phyloP scores from a whole-genome alignment of 2,113 vertebrate genomes.

The Notarius lentiginosus region DNA sequence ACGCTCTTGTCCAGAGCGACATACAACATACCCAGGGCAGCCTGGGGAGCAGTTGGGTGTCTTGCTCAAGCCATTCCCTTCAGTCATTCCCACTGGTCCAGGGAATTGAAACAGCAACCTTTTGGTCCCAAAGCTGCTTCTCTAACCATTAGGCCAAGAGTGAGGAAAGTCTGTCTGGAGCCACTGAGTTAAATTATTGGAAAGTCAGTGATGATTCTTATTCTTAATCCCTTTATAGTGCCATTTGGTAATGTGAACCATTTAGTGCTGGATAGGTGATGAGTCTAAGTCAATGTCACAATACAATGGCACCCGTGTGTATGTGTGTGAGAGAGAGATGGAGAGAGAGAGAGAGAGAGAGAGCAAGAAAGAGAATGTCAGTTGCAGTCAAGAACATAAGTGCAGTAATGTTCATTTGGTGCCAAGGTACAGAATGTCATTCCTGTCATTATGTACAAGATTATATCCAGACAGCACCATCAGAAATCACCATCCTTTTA shows the following conservation, averaged over 20 bases:
- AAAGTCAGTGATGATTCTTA: not conserved
- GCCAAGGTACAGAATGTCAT: constrained; percentile 22
- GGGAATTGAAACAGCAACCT: no score
- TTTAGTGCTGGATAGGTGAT: not conserved
- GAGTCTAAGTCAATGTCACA: not conserved
- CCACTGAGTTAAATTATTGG: not conserved
- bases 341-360: no score
- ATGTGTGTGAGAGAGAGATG: not conserved
- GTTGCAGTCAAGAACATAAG: not conserved
- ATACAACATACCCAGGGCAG: no score
- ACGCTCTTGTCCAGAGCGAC: no score
- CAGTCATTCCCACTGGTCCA: no score
- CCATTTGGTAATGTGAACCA: not conserved
- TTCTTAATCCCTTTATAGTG: not conserved
- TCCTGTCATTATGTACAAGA: not conserved
- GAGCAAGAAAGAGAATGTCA: no score
- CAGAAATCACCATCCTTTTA: not conserved
- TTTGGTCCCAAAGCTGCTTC: no score
- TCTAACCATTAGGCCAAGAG: not conserved
- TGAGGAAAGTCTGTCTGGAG: not conserved
- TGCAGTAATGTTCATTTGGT: not conserved
- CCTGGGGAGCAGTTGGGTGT: no score
- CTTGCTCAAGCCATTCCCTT: no score
- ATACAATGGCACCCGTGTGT: not conserved
- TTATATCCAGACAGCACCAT: constrained; percentile 9